Evolutionary conservation across 2,888 invertebrate genomes (phyloP).

Genomic region (Caenorhabditis virilis): DNA sequence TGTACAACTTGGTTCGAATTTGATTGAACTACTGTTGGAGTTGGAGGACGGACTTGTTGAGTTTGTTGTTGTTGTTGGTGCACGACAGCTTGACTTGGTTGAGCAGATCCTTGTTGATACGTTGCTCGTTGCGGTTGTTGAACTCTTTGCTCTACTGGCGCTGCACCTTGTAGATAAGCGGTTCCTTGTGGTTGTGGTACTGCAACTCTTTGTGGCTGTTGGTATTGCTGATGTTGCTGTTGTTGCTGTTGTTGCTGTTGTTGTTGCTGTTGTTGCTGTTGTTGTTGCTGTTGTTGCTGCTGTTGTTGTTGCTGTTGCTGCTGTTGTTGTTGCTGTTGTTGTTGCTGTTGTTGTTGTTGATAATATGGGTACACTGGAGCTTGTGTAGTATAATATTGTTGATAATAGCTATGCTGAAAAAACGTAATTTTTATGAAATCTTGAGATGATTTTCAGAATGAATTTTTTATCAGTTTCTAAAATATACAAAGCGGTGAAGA

Average conservation of each 20-base stretch:
- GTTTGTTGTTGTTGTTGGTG: slow-evolving; percentile 8
- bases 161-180: background rate
- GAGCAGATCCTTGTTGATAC: background rate
- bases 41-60: slow-evolving; percentile 2
- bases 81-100: no score
- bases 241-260: background rate
- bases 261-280: slow-evolving; percentile 9
- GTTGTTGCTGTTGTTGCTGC: slow-evolving; percentile 5
- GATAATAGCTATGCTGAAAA: background rate
- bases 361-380: slow-evolving; percentile 1
- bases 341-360: slow-evolving; percentile 6
- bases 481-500: no score
- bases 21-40: slow-evolving; percentile 6
- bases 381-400: background rate
- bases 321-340: background rate
- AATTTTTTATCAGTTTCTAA: no score
- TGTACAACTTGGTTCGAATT: slow-evolving; percentile 26
- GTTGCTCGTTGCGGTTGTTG: background rate
- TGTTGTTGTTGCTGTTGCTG: background rate
- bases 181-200: background rate
- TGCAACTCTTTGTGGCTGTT: background rate
- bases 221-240: background rate
- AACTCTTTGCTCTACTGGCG: background rate
- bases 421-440: no score
- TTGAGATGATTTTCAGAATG: no score